Conservation (phyloP, 2,888 invertebrate species). For the Drosophila paracracens region DNA sequence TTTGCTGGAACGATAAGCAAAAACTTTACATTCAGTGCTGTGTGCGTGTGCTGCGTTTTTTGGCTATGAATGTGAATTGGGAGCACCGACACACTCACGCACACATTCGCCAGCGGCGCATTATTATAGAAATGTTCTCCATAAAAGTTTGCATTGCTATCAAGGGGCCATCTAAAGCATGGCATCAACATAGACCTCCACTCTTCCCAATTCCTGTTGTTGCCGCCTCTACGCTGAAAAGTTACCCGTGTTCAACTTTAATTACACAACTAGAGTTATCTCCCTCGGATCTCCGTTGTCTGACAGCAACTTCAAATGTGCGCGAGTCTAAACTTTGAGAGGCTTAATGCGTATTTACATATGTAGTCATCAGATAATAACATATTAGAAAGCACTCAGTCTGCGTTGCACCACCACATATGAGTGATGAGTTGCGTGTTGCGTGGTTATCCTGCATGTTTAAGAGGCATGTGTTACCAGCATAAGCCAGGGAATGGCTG, state of each 20-base stretch:
- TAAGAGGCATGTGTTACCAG: neutral
- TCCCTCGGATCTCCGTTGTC: slow-evolving; percentile 18
- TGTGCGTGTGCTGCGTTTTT: slow-evolving; percentile 64
- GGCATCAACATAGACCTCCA: slow-evolving; percentile 53
- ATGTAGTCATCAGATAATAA: slow-evolving; percentile 76
- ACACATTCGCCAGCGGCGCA: slow-evolving; percentile 57
- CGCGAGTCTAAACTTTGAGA: slow-evolving; percentile 48
- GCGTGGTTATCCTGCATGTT: slow-evolving; percentile 12
- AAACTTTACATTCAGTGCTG: slow-evolving; percentile 55
- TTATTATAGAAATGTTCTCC: slow-evolving; percentile 75
- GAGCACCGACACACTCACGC: slow-evolving; percentile 9
- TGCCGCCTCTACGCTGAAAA: slow-evolving; percentile 61
- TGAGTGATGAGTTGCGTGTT: slow-evolving; percentile 20
- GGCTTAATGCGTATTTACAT: slow-evolving; percentile 71
- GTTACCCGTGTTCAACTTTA: slow-evolving; percentile 74
- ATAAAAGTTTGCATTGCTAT: slow-evolving; percentile 71
- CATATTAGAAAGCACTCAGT: slow-evolving; percentile 53
- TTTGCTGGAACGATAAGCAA: slow-evolving; percentile 75
- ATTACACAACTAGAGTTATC: slow-evolving; percentile 66
- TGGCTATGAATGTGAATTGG: slow-evolving; percentile 62
- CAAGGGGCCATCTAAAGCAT: slow-evolving; percentile 64
- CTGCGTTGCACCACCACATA: slow-evolving; percentile 7
- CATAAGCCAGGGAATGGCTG: neutral
- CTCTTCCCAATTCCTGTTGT: slow-evolving; percentile 5
- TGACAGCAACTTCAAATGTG: slow-evolving; percentile 31